Percentiles rank a stretch among this genome's conserved stretches.
phyloP scores from a whole-genome alignment of 2,113 vertebrate species.

The Dipodomys stephensi region DNA sequence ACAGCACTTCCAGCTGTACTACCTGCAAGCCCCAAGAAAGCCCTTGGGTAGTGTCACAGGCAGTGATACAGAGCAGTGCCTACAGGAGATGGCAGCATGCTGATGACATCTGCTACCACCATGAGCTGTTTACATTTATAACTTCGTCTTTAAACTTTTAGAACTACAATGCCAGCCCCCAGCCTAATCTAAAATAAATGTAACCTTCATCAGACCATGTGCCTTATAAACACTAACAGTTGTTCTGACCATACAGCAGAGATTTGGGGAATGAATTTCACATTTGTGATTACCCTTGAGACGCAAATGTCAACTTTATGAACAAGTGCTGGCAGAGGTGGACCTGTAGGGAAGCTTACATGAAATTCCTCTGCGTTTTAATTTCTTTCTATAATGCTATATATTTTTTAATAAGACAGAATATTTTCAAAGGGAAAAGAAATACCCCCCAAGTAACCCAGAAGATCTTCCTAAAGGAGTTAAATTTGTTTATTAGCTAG shows the following conservation, averaged over 20 bases:
- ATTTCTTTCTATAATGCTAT: slow-evolving; percentile 83
- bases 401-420: slow-evolving; percentile 80
- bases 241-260: slow-evolving; percentile 82
- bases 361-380: slow-evolving; percentile 83
- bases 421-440: slow-evolving; percentile 68
- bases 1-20: neutral
- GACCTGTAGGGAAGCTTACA: slow-evolving; percentile 59
- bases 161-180: slow-evolving; percentile 70
- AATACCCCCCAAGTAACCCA: slow-evolving; percentile 78
- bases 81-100: neutral
- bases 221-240: slow-evolving; percentile 75
- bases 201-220: slow-evolving; percentile 77
- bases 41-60: neutral
- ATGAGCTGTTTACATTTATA: slow-evolving; percentile 38
- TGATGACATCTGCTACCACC: neutral
- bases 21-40: neutral
- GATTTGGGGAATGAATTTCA: slow-evolving; percentile 79
- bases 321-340: slow-evolving; percentile 78
- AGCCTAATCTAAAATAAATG: slow-evolving; percentile 83
- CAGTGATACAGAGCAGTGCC: neutral
- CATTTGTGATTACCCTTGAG: slow-evolving; percentile 70
- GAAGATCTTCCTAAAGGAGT: slow-evolving; percentile 82
- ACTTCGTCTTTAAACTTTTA: slow-evolving; percentile 82
- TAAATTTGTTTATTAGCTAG: slow-evolving; percentile 63
- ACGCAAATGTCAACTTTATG: slow-evolving; percentile 78